Evolutionary conservation across 2,797 vertebrate species (phyloP).

Genomic region (Streptopelia turtur): DNA sequence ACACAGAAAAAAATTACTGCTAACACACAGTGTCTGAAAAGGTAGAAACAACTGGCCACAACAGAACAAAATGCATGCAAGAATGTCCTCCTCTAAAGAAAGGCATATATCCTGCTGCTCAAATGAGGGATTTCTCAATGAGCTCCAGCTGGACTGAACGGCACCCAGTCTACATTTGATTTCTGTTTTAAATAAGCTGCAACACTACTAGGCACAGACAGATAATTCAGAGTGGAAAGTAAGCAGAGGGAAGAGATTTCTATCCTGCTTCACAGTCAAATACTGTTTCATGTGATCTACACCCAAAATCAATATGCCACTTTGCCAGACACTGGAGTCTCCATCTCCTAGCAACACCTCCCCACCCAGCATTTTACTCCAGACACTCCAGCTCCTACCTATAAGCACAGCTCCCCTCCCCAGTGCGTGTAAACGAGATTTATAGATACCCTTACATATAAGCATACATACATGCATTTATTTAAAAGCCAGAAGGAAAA

Average conservation of each 20-base stretch:
- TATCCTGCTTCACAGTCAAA: background rate
- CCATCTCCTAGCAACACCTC: constrained; percentile 62
- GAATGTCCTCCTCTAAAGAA: background rate
- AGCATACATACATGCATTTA: too few relatives aligned
- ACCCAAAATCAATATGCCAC: constrained; percentile 23
- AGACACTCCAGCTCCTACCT: constrained; percentile 5
- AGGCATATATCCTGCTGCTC: background rate
- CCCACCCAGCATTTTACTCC: background rate
- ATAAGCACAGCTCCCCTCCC: background rate
- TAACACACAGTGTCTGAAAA: background rate
- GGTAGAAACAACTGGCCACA: background rate
- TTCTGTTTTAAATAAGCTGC: constrained; percentile 1
- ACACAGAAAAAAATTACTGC: background rate
- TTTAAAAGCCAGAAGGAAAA: background rate
- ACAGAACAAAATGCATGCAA: background rate
- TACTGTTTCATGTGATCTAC: background rate
- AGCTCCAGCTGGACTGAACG: background rate
- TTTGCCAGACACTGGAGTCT: constrained; percentile 33
- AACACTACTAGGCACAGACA: background rate
- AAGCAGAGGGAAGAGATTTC: constrained; percentile 6
- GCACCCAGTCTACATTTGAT: background rate
- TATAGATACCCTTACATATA: background rate
- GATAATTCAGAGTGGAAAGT: background rate
- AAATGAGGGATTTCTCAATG: background rate
- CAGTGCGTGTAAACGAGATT: accelerated